Percentiles rank a stretch among this genome's conserved stretches.
phyloP scores from a whole-genome alignment of 2,797 vertebrate species.

The Coreius guichenoti region DNA sequence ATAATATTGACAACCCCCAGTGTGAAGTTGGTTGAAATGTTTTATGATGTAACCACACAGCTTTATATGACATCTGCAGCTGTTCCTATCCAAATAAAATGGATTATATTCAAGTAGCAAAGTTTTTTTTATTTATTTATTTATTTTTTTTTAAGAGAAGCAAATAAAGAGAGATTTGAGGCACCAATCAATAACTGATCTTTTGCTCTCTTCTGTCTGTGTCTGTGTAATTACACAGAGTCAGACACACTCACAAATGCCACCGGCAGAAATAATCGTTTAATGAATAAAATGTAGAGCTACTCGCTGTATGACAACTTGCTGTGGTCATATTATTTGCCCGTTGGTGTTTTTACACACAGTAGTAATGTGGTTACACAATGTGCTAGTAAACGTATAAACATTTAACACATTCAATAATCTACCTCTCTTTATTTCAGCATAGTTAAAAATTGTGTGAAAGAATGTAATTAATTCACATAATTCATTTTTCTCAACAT shows the following conservation, averaged over 20 bases:
- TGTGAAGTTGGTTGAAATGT: background rate
- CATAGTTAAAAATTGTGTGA: background rate
- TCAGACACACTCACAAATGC: constrained; percentile 11
- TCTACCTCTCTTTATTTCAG: background rate
- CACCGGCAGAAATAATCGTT: constrained; percentile 10
- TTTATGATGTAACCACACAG: background rate
- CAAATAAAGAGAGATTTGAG: constrained; percentile 4
- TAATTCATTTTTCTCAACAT: background rate
- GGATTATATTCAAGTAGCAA: background rate
- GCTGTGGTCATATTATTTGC: background rate
- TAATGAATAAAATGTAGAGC: constrained; percentile 10
- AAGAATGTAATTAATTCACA: background rate
- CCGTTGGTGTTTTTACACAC: background rate
- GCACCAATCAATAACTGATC: background rate
- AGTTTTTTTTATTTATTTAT: no score
- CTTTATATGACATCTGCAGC: background rate
- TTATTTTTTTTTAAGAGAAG: background rate
- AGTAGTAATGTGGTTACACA: background rate
- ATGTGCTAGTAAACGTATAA: background rate
- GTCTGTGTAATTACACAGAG: constrained; percentile 7
- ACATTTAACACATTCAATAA: background rate
- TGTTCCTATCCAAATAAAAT: background rate
- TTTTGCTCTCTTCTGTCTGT: background rate
- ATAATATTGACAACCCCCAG: background rate
- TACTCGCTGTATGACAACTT: no score